A percentile compares a stretch with the other conserved stretches of the same genome.
phyloP scores from a whole-genome alignment of 2,888 invertebrate genomes.

The Torymus tubicola region DNA sequence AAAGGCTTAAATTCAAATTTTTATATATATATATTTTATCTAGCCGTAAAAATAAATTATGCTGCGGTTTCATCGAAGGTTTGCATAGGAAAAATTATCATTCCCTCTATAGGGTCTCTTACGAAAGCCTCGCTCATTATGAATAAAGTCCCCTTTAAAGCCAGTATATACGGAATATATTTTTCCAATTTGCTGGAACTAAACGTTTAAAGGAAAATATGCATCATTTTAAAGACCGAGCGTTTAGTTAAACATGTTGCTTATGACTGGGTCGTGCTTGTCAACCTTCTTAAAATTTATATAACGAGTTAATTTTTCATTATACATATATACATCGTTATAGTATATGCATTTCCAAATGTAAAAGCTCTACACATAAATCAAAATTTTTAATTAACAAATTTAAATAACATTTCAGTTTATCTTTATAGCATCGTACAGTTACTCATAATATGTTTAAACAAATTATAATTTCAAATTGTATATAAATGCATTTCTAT shows the following conservation, averaged over 20 bases:
- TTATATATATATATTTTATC: too few relatives aligned
- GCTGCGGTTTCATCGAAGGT: too few relatives aligned
- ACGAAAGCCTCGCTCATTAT: constrained; percentile 14
- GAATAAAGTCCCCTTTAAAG: not conserved
- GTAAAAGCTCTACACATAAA: too few relatives aligned
- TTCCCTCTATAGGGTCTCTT: not conserved
- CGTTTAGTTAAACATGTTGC: constrained; percentile 28
- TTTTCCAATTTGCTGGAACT: constrained; percentile 9
- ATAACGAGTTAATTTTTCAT: not conserved
- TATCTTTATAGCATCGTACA: too few relatives aligned
- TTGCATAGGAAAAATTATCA: too few relatives aligned
- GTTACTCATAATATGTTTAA: too few relatives aligned
- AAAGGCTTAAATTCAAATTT: too few relatives aligned
- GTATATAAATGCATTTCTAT: too few relatives aligned
- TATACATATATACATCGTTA: not conserved
- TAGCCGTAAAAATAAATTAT: too few relatives aligned
- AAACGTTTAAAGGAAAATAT: constrained; percentile 9
- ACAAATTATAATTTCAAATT: too few relatives aligned
- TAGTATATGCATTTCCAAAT: not conserved
- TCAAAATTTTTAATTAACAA: too few relatives aligned
- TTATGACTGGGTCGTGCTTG: constrained; percentile 21
- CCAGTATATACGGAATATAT: not conserved
- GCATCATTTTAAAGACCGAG: constrained; percentile 12
- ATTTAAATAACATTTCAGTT: too few relatives aligned
- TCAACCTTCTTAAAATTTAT: constrained; percentile 23